Evolutionary conservation across 2,113 vertebrate genomes (phyloP).

Genomic region (Martes martes): DNA sequence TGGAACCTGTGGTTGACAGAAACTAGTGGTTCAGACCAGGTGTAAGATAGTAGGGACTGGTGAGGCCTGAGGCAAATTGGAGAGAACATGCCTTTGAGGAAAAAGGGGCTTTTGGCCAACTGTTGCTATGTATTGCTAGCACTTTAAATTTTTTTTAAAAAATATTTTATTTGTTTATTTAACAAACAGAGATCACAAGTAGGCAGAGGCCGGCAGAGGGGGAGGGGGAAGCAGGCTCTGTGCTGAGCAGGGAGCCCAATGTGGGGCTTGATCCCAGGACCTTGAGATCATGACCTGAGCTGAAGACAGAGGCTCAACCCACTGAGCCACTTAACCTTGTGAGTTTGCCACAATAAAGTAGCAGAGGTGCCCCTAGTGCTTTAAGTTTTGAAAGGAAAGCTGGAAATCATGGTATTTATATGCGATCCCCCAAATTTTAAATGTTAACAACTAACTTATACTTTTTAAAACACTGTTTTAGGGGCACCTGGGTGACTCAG

Average conservation of each 20-base stretch:
- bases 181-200: too few relatives aligned
- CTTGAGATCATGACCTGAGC: too few relatives aligned
- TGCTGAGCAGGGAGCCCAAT: too few relatives aligned
- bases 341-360: too few relatives aligned
- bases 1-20: not conserved
- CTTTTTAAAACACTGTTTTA: not conserved
- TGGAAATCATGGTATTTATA: not conserved
- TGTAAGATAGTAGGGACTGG: not conserved
- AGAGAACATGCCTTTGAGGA: not conserved
- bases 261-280: too few relatives aligned
- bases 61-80: not conserved
- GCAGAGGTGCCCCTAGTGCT: too few relatives aligned
- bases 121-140: not conserved
- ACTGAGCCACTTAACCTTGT: too few relatives aligned
- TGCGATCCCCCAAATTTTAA: not conserved
- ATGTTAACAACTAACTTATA: not conserved
- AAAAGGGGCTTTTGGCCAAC: not conserved
- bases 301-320: too few relatives aligned
- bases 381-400: not conserved
- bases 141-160: too few relatives aligned
- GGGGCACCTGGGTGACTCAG: not conserved
- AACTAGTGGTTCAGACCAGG: not conserved
- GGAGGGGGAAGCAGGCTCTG: too few relatives aligned
- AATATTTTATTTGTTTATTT: too few relatives aligned
- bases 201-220: too few relatives aligned